Evolutionary conservation across 2,797 vertebrate species (phyloP).

Genomic region (Halcyon badia): DNA sequence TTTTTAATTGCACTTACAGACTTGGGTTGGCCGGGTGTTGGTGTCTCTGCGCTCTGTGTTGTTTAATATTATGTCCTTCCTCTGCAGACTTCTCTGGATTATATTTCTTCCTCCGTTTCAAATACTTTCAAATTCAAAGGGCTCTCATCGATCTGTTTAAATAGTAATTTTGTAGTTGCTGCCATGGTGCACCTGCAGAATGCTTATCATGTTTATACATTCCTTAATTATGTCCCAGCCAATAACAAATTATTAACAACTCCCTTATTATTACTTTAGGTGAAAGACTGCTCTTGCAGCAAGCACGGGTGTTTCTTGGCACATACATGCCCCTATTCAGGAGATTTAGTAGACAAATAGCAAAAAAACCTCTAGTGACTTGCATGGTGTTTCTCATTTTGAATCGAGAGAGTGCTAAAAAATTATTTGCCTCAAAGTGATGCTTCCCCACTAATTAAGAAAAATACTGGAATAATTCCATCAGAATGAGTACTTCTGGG

Average conservation of each 20-base stretch:
- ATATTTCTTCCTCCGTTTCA: neutral
- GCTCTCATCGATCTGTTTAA: neutral
- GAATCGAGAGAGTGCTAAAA: neutral
- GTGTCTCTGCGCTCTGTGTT: neutral
- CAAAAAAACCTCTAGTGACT: neutral
- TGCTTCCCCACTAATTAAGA: neutral
- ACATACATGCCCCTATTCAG: neutral
- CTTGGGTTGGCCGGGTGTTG: neutral
- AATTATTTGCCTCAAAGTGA: neutral
- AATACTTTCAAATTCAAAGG: neutral
- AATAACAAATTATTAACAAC: neutral
- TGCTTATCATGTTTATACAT: neutral
- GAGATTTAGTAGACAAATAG: neutral
- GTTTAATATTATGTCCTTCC: neutral
- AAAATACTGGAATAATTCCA: neutral
- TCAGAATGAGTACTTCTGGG: neutral
- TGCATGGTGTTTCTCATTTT: neutral
- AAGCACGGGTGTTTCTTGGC: neutral
- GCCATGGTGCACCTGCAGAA: neutral
- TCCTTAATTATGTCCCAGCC: neutral
- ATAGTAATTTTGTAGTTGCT: neutral
- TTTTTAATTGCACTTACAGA: neutral
- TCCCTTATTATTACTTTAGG: neutral
- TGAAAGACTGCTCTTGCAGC: neutral
- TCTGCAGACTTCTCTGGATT: neutral